Base-by-base conservation (phyloP, 1,140 invertebrate genomes). In the Meloidogyne chitwoodi region DNA sequence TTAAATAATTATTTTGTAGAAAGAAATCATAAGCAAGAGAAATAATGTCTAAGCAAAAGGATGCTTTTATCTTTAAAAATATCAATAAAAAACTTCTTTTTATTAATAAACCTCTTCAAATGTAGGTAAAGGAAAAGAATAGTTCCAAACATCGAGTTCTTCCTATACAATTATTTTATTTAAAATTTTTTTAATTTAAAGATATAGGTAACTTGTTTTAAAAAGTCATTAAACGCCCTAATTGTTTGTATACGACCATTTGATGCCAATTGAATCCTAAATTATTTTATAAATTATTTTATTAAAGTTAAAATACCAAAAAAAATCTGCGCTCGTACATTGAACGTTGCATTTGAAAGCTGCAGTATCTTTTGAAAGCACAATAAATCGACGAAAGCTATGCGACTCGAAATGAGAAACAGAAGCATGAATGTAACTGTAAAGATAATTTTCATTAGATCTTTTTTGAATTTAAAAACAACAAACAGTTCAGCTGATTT, bases 311-410 rank as follows among this genome's bases (percentile, higher is more conserved):
- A 70, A 44, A 5, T 26, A 70, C 68, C 71, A 85, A 69, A 77
- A 84, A 65, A 83, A 70, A 22, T 81, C 29, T 1, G 77, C 84
- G n/a, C 78, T 78, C 6, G 68, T 29, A 70, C 84, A 86, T 34
- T 81, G 72, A 27, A 80, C 80, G n/a, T 31, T 31, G 41, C 84
- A 86, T 63, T 84, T 82, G 77, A 86, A 85, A 26, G 84, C 64
- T 12, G 79, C 67, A 31, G 77, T 81, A 65, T 82, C 81, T 71
- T 79, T 83, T 3, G 80, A 61, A 24, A 83, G 82, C 27, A 79
- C 79, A 26, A 83, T 26, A 65, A 77, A 83, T 24, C 44, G 73
- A 44, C 48, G 63, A 16, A 75, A 83, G 2, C 29, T 26, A 19
- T 73, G 68, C 22, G 63, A 31, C 44, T 81, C 79, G 19, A 81